phyloP scores from a whole-genome alignment of 2,797 vertebrate species.

The Lagodon rhomboides region DNA sequence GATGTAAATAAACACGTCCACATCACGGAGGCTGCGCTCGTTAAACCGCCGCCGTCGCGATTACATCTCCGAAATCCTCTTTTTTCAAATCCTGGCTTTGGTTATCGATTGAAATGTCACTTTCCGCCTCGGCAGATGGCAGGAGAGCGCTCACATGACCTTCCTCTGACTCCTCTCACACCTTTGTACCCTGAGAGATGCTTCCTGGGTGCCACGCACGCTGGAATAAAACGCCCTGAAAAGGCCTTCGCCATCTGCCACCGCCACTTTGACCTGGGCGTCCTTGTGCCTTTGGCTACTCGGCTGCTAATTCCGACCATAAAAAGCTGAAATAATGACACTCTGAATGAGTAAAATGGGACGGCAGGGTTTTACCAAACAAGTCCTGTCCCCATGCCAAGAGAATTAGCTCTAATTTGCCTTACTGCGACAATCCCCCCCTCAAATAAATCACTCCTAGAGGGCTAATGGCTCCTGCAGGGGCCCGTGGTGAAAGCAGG shows the following conservation, averaged over 20 bases:
- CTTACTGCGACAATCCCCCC: constrained; percentile 51
- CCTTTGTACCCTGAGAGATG: constrained; percentile 35
- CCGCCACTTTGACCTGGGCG: constrained; percentile 50
- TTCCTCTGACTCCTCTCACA: constrained; percentile 18
- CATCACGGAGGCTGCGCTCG: constrained; percentile 18
- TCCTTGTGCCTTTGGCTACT: constrained; percentile 52
- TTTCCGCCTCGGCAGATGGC: constrained; percentile 16
- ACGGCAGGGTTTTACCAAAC: constrained; percentile 40
- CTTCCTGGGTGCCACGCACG: constrained; percentile 33
- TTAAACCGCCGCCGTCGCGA: background rate
- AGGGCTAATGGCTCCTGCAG: constrained; percentile 68
- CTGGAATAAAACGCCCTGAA: constrained; percentile 46
- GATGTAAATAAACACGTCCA: constrained; percentile 45
- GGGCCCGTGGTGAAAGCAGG: constrained; percentile 46
- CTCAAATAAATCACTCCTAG: constrained; percentile 70
- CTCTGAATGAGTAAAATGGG: constrained; percentile 25
- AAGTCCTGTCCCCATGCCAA: constrained; percentile 31
- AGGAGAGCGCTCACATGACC: constrained; percentile 15
- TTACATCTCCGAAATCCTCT: background rate
- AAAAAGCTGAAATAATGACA: constrained; percentile 32
- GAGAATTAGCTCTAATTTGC: constrained; percentile 75
- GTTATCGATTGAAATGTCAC: constrained; percentile 18
- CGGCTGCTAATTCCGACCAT: constrained; percentile 38
- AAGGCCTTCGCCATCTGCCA: constrained; percentile 68
- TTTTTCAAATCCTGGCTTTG: background rate